Conservation (phyloP, 2,797 vertebrate species). For the Epinephelus coioides region DNA sequence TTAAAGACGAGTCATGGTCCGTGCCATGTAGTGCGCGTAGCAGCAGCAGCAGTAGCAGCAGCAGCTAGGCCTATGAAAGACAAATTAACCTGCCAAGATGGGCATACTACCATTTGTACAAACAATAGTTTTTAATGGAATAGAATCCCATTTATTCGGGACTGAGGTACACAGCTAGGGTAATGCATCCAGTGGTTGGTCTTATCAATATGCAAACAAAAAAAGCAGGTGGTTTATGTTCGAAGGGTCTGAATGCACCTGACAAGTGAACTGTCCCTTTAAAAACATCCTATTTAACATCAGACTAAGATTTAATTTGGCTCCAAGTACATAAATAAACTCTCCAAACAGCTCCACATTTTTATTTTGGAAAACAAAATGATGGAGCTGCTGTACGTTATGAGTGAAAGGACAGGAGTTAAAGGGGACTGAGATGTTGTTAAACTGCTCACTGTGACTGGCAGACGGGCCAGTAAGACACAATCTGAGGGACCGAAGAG, state of each 20-base stretch:
- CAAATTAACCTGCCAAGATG: slow-evolving; percentile 35
- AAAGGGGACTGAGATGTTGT: slow-evolving; percentile 18
- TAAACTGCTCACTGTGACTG: slow-evolving; percentile 39
- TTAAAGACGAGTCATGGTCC: slow-evolving; percentile 53
- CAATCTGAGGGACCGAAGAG: slow-evolving; percentile 30
- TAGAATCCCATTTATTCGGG: slow-evolving; percentile 43
- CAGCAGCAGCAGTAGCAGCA: slow-evolving; percentile 49
- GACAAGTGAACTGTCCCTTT: slow-evolving; percentile 47
- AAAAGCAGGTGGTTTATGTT: slow-evolving; percentile 4
- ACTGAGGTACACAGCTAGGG: slow-evolving; percentile 61
- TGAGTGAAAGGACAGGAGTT: slow-evolving; percentile 3
- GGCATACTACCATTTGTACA: slow-evolving; percentile 47
- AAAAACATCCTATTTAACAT: slow-evolving; percentile 45
- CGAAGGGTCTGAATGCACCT: slow-evolving; percentile 32
- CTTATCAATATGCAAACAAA: slow-evolving; percentile 21
- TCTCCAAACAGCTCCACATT: slow-evolving; percentile 29
- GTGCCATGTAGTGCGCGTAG: slow-evolving; percentile 31
- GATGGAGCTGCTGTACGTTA: not conserved
- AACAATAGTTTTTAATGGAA: slow-evolving; percentile 49
- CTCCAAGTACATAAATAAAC: slow-evolving; percentile 43
- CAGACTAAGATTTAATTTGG: slow-evolving; percentile 41
- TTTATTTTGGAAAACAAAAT: slow-evolving; percentile 18
- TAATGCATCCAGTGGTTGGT: slow-evolving; percentile 54
- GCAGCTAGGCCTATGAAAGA: slow-evolving; percentile 55
- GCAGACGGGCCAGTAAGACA: slow-evolving; percentile 35